Percentiles rank a stretch among this genome's conserved stretches.
These are phyloP conservation scores for Callopanchax toddi DNA, from an alignment of 2,113 vertebrate genomes.

Conservation along the genomic window DNA sequence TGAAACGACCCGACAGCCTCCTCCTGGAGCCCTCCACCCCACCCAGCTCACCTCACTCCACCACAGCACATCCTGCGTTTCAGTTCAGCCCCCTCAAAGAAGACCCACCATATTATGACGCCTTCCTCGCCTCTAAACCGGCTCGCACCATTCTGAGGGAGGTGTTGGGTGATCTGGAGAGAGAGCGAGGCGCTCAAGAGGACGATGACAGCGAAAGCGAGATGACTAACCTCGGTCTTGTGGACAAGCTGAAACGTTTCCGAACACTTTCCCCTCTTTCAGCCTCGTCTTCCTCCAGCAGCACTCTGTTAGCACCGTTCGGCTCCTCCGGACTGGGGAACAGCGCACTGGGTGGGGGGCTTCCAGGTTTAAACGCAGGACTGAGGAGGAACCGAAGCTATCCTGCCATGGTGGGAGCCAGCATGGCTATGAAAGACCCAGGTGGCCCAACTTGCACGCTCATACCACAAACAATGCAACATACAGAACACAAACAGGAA, in stretches of 20 bases:
- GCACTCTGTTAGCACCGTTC: conserved; percentile 80
- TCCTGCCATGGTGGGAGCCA: conserved; percentile 95
- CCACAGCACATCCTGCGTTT: conserved; percentile 56
- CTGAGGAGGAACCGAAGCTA: conserved; percentile 95
- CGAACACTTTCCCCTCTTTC: conserved; percentile 75
- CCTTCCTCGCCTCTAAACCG: conserved; percentile 94
- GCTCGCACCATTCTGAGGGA: conserved; percentile 94
- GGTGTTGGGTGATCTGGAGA: conserved; percentile 84
- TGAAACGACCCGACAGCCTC: conserved; percentile 68
- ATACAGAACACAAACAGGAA: conserved; percentile 9
- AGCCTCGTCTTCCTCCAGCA: conserved; percentile 56
- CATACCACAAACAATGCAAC: conserved; percentile 73
- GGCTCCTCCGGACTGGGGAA: conserved; percentile 77
- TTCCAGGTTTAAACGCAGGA: conserved; percentile 85
- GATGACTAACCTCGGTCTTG: conserved; percentile 89
- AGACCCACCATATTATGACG: conserved; percentile 84
- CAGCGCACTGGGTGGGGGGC: conserved; percentile 80
- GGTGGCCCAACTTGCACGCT: conserved; percentile 83
- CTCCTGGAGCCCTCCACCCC: conserved; percentile 83
- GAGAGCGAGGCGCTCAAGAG: conserved; percentile 61
- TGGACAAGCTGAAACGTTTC: conserved; percentile 95
- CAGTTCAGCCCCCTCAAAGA: conserved; percentile 88
- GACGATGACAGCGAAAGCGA: conserved; percentile 90
- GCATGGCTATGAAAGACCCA: conserved; percentile 96
- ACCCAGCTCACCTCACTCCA: conserved; percentile 81